Conservation (phyloP, 2,888 invertebrate genomes). For the Pseudoips prasinana region DNA sequence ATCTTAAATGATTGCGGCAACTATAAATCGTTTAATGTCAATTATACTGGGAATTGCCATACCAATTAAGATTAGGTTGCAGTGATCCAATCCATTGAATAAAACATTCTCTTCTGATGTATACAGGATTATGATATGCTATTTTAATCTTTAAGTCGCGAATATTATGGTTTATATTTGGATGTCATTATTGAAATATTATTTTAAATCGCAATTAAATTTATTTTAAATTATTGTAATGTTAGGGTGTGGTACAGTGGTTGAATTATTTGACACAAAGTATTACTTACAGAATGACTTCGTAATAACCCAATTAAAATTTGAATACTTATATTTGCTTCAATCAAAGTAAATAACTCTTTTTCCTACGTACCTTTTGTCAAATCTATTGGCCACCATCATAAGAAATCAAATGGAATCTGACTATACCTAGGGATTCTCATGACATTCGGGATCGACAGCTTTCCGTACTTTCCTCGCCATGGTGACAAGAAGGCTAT, state of each 20-base stretch:
- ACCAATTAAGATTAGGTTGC: conserved; percentile 43
- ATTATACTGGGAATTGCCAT: conserved; percentile 39
- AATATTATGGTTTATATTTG: conserved; percentile 7
- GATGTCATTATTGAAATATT: conserved; percentile 1
- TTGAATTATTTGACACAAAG: too few species aligned
- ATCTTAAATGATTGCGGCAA: conserved; percentile 30
- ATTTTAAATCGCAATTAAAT: conserved; percentile 16
- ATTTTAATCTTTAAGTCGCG: conserved; percentile 11
- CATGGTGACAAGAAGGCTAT: too few species aligned
- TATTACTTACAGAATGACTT: too few species aligned
- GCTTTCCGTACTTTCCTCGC: too few species aligned
- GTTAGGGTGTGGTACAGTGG: conserved; percentile 6
- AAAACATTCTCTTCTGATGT: conserved; percentile 35
- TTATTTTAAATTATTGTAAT: conserved; percentile 23
- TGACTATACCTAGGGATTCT: too few species aligned
- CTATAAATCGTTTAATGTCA: conserved; percentile 45
- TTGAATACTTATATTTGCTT: too few species aligned
- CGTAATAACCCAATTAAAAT: too few species aligned
- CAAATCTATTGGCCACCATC: too few species aligned
- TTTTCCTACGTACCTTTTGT: too few species aligned
- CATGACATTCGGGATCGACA: too few species aligned
- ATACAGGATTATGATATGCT: conserved; percentile 9
- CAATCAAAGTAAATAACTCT: too few species aligned
- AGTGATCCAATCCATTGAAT: conserved; percentile 41
- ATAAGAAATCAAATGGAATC: too few species aligned